A percentile compares a stretch with the other conserved stretches of the same genome.
phyloP scores from a whole-genome alignment of 2,797 vertebrate genomes.

The Australoheros facetus region DNA sequence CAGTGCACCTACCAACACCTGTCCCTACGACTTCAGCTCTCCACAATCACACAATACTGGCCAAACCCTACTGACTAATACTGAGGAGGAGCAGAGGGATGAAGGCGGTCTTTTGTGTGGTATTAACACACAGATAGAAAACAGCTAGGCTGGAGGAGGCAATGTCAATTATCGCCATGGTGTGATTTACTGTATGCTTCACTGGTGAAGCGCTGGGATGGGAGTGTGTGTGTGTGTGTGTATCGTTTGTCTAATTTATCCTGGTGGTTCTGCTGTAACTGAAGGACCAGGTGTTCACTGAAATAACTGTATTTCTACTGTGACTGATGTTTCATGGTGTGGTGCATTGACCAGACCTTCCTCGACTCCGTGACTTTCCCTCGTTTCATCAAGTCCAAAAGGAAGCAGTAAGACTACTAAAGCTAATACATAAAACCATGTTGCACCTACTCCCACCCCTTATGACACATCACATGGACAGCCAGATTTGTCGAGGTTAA shows the following conservation, averaged over 20 bases:
- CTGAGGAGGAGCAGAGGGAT: neutral
- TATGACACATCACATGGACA: neutral
- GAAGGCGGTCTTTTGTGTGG: neutral
- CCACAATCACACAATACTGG: neutral
- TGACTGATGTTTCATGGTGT: slow-evolving; percentile 2
- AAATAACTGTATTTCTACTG: slow-evolving; percentile 14
- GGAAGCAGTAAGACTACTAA: neutral
- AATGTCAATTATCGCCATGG: accelerated
- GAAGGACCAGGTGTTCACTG: slow-evolving; percentile 5
- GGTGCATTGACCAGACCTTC: slow-evolving; percentile 9
- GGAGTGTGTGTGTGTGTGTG: neutral
- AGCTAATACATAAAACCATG: neutral
- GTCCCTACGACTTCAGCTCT: slow-evolving; percentile 1
- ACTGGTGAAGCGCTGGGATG: neutral
- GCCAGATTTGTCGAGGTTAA: neutral
- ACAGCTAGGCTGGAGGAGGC: neutral
- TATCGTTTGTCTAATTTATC: slow-evolving; percentile 16
- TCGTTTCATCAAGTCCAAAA: neutral
- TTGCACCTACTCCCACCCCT: neutral
- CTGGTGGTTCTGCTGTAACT: slow-evolving; percentile 10
- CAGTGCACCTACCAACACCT: neutral
- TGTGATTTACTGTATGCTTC: neutral
- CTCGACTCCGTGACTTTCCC: neutral
- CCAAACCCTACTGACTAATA: slow-evolving; percentile 47
- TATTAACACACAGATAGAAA: neutral